Percentiles rank a stretch among this genome's conserved stretches.
phyloP scores from a whole-genome alignment of 2,797 vertebrate genomes.

The Brachymystax lenok region DNA sequence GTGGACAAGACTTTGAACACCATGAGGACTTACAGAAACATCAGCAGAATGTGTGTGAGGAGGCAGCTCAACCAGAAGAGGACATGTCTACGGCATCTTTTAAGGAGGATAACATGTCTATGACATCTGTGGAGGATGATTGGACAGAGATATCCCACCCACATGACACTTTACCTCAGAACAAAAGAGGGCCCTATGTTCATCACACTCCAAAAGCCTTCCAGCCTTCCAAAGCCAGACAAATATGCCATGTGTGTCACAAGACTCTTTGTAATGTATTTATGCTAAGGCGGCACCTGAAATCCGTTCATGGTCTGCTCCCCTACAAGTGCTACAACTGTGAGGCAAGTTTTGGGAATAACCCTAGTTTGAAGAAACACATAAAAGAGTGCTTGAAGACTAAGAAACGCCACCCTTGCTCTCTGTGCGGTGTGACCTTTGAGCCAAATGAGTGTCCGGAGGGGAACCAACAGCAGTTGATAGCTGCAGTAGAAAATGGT shows the following conservation, averaged over 20 bases:
- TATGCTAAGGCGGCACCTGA: neutral
- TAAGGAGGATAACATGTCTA: neutral
- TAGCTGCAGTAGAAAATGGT: neutral
- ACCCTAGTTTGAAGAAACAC: neutral
- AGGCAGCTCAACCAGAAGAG: neutral
- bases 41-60: neutral
- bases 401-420: neutral
- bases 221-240: conserved; percentile 4
- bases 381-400: neutral
- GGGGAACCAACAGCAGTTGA: neutral
- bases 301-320: neutral
- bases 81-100: neutral
- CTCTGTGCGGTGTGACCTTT: neutral
- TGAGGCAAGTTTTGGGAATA: conserved; percentile 1
- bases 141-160: neutral
- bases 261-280: neutral
- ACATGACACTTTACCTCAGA: neutral
- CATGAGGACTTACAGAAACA: neutral
- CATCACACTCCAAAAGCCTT: neutral
- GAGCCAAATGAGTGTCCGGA: neutral
- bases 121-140: neutral
- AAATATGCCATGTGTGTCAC: neutral
- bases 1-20: neutral
- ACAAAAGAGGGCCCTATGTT: neutral
- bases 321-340: conserved; percentile 2